Evolutionary conservation across 2,113 vertebrate species (phyloP), one percentile per base, ranked within the genome.

Genomic region (Candoia aspera): DNA sequence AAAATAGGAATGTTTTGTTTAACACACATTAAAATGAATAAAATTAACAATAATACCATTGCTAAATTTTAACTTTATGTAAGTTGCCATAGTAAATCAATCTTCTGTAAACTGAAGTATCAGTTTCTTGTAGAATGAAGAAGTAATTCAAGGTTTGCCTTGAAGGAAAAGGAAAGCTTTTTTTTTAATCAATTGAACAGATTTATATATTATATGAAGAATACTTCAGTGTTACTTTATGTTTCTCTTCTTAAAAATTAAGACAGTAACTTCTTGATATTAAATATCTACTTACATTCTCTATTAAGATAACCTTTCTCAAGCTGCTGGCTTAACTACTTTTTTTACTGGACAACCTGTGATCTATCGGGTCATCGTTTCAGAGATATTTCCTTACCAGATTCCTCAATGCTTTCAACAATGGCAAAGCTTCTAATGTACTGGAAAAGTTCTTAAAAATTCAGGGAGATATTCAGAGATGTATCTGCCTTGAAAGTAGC

Each of bases 231-330:
- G 73, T 55, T 84, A 59, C 10, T 42, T 9, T 29, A 53, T 11
- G 0, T 73, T 93, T 29, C 60, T 6, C 0, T 88, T 91, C 89
- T 88, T 60, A 89, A 0, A 90, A 93, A 58, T 88, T 37, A 4
- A 29, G 17, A 73, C 53, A 87, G 60, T 88, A 87, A 42, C 62
- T 79, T 10, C 29, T 24, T 92, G 17, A 83, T 1, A 62, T 23
- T 92, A 54, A 84, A 83, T 1, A 94, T 42, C 24, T 46, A 89
- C 17, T 93, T 0, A 93, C 29, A 86, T 17, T 86, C 24, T 10
- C 37, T 8, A 21, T 62, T 89, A n/a, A 88, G 94, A 90, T 84
- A 3, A 91, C 0, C 0, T 79, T 79, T 79, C 33, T 79, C 33
- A 17, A 42, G 73, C 37, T 79, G 8, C 73, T 79, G 17, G 2